phyloP scores from a whole-genome alignment of 2,113 vertebrate species.

The Polypterus bichir region DNA sequence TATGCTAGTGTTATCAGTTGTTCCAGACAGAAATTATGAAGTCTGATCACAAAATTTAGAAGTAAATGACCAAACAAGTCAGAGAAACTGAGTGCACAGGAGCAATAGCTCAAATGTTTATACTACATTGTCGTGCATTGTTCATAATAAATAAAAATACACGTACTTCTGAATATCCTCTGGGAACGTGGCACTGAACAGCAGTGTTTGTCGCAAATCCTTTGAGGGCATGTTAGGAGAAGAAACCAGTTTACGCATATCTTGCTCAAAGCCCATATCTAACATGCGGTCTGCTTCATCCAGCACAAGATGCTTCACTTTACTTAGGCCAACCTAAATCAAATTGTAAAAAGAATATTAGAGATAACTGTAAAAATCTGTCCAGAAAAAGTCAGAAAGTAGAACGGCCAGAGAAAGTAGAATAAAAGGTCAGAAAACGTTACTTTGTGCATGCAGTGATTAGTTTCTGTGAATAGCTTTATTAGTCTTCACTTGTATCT shows the following conservation, averaged over 20 bases:
- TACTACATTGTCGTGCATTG: neutral
- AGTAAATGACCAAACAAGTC: neutral
- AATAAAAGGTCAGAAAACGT: neutral
- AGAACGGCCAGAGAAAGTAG: accelerated
- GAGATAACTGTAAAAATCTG: neutral
- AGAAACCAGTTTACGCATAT: slow-evolving; percentile 66
- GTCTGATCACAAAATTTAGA: no score
- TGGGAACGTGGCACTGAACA: slow-evolving; percentile 93
- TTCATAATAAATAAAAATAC: neutral
- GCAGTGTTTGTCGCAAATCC: slow-evolving; percentile 74
- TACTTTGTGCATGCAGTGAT: no score
- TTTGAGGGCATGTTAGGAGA: slow-evolving; percentile 72
- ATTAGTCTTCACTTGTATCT: no score
- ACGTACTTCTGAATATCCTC: slow-evolving; percentile 75
- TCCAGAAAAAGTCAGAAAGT: neutral
- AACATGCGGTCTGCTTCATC: slow-evolving; percentile 95
- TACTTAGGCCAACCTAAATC: slow-evolving; percentile 59
- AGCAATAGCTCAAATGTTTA: neutral
- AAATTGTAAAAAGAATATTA: neutral
- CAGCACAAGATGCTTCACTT: slow-evolving; percentile 73
- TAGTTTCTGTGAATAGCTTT: no score
- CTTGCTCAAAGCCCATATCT: slow-evolving; percentile 87
- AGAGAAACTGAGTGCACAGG: neutral
- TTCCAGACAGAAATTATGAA: no score
- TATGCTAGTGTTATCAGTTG: no score